These are phyloP conservation scores for Pyralis farinalis DNA, from an alignment of 2,888 invertebrate genomes.

Conservation along the genomic window DNA sequence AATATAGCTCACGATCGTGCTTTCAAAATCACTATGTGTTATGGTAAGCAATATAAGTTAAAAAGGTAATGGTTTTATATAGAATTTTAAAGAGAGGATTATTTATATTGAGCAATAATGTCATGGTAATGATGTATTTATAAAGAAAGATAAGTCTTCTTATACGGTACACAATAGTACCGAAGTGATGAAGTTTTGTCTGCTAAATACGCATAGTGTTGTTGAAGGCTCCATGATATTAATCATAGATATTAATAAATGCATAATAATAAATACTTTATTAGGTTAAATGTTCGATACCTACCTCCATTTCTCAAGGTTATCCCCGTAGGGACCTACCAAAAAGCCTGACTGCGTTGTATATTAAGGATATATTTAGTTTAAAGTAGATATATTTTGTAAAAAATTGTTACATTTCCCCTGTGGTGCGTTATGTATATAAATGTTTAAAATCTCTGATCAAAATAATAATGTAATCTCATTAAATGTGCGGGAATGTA, in stretches of 20 bases:
- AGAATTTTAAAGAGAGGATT: no score
- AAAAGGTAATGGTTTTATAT: no score
- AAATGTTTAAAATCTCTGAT: constrained; percentile 20
- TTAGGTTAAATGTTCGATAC: constrained; percentile 45
- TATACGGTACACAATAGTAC: no score
- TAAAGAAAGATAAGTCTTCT: no score
- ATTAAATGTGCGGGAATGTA: constrained; percentile 13
- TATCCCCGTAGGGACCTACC: constrained; percentile 56
- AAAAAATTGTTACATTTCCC: constrained; percentile 28
- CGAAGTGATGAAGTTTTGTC: no score
- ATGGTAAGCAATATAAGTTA: no score
- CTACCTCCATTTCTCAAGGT: constrained; percentile 65
- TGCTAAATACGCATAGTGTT: no score
- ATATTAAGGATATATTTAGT: constrained; percentile 30
- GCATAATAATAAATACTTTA: constrained; percentile 46
- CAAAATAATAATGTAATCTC: constrained; percentile 27
- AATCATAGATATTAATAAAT: constrained; percentile 8
- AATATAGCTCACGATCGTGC: no score
- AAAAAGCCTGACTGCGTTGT: constrained; percentile 67
- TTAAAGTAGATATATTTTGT: constrained; percentile 34
- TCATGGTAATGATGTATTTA: no score
- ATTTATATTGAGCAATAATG: no score
- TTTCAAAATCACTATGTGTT: no score
- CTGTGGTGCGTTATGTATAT: constrained; percentile 60
- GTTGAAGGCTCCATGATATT: no score